Percentiles rank a stretch among this genome's conserved stretches.
These are phyloP conservation scores for Psittacula cyanocephala DNA, from an alignment of 2,113 vertebrate species.

Conservation along the genomic window DNA sequence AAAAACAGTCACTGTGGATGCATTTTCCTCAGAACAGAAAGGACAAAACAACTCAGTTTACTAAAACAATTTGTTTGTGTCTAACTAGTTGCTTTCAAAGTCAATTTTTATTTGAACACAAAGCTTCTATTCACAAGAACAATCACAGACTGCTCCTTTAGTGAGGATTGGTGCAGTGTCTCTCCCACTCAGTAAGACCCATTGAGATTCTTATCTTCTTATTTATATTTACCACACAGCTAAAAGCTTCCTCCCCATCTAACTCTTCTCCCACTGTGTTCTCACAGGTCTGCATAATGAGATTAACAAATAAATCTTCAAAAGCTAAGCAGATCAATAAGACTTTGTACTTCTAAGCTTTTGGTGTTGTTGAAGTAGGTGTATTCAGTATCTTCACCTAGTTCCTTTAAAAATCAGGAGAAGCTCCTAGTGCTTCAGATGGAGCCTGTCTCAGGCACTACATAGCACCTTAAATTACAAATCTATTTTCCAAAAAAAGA, in stretches of 20 bases:
- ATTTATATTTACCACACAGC: conserved; percentile 21
- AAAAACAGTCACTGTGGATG: not conserved
- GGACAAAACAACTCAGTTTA: not conserved
- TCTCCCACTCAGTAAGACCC: not conserved
- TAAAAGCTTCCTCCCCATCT: conserved; percentile 3
- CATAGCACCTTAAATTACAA: not conserved
- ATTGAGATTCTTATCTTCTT: conserved; percentile 28
- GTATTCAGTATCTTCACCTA: not conserved
- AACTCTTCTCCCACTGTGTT: conserved; percentile 16
- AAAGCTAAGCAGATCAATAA: not conserved
- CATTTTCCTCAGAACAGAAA: not conserved
- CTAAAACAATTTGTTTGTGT: conserved; percentile 27
- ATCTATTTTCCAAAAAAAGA: not conserved
- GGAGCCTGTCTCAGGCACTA: not conserved
- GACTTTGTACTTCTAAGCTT: not conserved
- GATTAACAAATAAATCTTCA: conserved; percentile 45
- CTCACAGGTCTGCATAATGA: conserved; percentile 33
- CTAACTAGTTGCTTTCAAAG: not conserved
- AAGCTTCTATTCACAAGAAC: not conserved
- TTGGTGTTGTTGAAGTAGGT: not conserved
- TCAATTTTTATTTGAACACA: conserved; percentile 4
- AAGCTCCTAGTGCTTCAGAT: not conserved
- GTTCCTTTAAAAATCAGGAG: not conserved
- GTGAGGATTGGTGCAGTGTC: not conserved
- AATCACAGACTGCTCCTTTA: not conserved